Evolutionary conservation across 2,113 vertebrate species (phyloP), one percentile per base, ranked within the genome.

Genomic region (Ammospiza caudacuta): DNA sequence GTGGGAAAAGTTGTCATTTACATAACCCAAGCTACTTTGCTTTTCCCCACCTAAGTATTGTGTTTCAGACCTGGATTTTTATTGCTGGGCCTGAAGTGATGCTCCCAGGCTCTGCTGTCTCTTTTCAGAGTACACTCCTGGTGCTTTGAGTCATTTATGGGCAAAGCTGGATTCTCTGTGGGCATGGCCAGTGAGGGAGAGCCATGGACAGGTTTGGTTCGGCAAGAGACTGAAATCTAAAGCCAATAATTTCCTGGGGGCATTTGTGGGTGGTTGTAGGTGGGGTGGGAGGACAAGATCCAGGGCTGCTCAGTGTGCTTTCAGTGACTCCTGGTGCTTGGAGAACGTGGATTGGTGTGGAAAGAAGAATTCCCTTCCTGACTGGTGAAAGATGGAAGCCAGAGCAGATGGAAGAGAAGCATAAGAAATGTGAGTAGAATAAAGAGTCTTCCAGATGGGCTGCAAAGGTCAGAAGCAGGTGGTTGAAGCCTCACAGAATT

Each of bases 221-320:
- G 58, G 73, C 55, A 49, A 31, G 46, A 86, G 61, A 10, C 64
- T 75, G 78, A 37, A 81, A 87, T 49, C 31, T 31, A 58, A 52
- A 74, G 29, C 6, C 5, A 57, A 0, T 54, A 1, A 67, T 70
- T 81, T 39, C 61, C 51, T 0, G 2, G 61, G 61, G 39, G 58
- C 58, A n/a, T 75, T 67, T 51, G 57, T 87, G 87, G 31, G 46
- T 87, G 84, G 33, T 57, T 79, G n/a, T 33, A 35, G 90, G 58
- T 41, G 57, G 57, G 43, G 44, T 52, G 84, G 63, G 74, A 31
- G 61, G 64, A 54, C 15, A 54, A 17, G n/a, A 62, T 49, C 58
- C 31, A 35, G 73, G 33, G 28, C 78, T 77, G 77, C 87, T 88
- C 28, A 20, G 22, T n/a, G 6, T 35, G 41, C 8, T 85, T 68